Evolutionary conservation across 2,888 invertebrate genomes (phyloP), one percentile per base, ranked within the genome.

Genomic region (Gandaritis pyraliata): DNA sequence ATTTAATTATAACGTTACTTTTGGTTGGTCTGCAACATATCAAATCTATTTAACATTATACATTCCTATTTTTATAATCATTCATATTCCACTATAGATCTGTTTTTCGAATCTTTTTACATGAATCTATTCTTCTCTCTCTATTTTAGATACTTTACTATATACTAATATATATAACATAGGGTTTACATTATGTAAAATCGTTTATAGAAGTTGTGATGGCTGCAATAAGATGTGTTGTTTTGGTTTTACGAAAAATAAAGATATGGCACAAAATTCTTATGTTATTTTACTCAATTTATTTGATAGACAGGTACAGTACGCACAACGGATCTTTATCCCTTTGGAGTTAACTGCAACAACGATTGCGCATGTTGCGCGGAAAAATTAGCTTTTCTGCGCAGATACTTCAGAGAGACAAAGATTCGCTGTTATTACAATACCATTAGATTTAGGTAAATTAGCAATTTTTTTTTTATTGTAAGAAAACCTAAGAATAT

Each of bases 191-290:
- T 61, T 66, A 56, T 63, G 65, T 58, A 54, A 63, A 29, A 43
- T 60, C 48, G 58, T 64, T 60, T 71, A 69, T 71, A 52, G 48
- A 53, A 65, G 73, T 77, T 83, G 82, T 79, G 81, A 82, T 78
- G 82, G 73, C 72, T 75, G 85, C 85, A 85, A 83, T 85, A 82
- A 70, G 52, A 84, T 72, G 76, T 81, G 80, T 80, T 87, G 83
- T 87, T 53, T 59, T 54, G 54, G 46, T 86, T 85, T 76, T 80
- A 74, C 77, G 75, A 83, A 82, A 79, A 83, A 85, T 83, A 86
- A 87, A 87, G 72, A 83, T 85, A 86, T 86, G 86, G 87, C 88
- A 89, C 88, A 87, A 85, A 33, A 15, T n/a, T 13, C 7, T 15
- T 5, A n/a, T 4, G 3, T 48, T 29, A 30, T 15, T 33, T 10